Conservation (phyloP, 2,113 vertebrate species). For the Carlito syrichta region DNA sequence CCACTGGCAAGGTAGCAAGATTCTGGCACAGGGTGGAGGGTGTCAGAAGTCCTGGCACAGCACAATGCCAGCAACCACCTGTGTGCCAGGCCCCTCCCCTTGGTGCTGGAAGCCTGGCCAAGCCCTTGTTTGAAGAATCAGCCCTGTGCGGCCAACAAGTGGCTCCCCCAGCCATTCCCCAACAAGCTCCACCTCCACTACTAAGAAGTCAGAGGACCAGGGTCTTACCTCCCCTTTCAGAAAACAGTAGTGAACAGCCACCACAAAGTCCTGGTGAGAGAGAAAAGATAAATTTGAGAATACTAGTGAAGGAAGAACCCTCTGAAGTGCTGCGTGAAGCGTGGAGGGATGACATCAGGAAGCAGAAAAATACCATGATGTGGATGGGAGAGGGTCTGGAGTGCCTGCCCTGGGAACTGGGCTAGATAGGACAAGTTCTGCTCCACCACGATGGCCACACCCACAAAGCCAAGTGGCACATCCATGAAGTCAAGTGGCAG, state of each 20-base stretch:
- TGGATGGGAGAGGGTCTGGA: too few species aligned
- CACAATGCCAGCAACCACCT: rapidly evolving
- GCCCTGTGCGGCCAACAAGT: not conserved
- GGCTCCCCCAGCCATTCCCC: not conserved
- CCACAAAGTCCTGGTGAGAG: slow-evolving; percentile 93
- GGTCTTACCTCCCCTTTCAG: slow-evolving; percentile 97
- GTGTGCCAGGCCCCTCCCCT: too few species aligned
- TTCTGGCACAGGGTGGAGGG: not conserved
- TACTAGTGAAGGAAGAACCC: too few species aligned
- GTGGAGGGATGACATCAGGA: rapidly evolving
- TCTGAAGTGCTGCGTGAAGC: too few species aligned
- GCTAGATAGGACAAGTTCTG: not conserved
- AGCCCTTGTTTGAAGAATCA: not conserved
- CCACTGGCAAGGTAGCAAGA: not conserved
- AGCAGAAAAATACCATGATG: not conserved
- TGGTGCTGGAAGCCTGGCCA: not conserved
- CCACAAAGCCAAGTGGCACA: not conserved
- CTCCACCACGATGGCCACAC: too few species aligned
- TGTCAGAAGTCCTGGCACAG: not conserved
- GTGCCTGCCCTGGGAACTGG: not conserved
- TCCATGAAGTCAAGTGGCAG: too few species aligned
- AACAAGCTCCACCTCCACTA: not conserved
- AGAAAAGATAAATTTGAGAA: slow-evolving; percentile 16
- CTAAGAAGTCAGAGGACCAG: slow-evolving; percentile 14
- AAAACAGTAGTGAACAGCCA: slow-evolving; percentile 98